phyloP scores from a whole-genome alignment of 2,888 invertebrate species.

The Troides oblongomaculatus region DNA sequence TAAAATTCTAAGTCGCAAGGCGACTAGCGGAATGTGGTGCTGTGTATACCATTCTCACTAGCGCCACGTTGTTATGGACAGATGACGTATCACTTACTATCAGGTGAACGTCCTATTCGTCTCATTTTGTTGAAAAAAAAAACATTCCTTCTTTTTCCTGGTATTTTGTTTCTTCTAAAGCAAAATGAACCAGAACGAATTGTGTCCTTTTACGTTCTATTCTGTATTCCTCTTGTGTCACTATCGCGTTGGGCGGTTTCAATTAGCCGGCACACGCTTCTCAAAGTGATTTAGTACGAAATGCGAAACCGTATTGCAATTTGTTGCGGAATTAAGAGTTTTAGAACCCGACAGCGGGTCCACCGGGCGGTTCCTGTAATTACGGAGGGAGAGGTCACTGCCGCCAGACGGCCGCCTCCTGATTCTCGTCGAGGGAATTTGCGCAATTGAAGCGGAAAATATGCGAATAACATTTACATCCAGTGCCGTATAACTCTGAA shows the following conservation, averaged over 20 bases:
- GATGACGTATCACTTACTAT: no score
- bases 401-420: slow-evolving; percentile 1
- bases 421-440: slow-evolving; percentile 7
- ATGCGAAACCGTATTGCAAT: slow-evolving; percentile 17
- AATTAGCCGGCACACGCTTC: slow-evolving; percentile 15
- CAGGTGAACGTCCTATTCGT: no score
- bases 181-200: no score
- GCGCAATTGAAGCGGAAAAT: slow-evolving; percentile 4
- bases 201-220: not conserved
- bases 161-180: no score
- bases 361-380: slow-evolving; percentile 20
- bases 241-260: slow-evolving; percentile 14
- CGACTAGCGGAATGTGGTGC: no score
- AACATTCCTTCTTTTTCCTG: no score
- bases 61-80: no score
- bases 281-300: slow-evolving; percentile 10
- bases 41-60: no score
- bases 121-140: no score
- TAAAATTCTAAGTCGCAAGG: no score
- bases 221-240: not conserved
- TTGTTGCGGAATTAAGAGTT: slow-evolving; percentile 26
- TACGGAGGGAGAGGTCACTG: slow-evolving; percentile 8
- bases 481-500: no score
- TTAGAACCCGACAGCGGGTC: slow-evolving; percentile 17
- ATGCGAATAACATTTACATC: no score